These are phyloP conservation scores for Hedychridium roseum DNA, from an alignment of 2,888 invertebrate genomes.

Conservation along the genomic window DNA sequence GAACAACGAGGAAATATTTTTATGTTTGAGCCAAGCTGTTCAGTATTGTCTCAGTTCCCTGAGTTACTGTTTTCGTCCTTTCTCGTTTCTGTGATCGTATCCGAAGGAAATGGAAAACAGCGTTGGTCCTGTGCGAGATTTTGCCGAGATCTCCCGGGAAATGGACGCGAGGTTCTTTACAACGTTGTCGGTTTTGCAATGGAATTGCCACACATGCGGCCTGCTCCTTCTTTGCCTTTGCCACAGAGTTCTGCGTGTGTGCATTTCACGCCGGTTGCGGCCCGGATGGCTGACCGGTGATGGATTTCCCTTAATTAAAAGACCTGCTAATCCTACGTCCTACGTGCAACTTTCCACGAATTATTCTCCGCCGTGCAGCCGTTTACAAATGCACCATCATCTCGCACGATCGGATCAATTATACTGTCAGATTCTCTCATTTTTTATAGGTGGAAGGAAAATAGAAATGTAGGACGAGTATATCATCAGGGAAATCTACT, in stretches of 20 bases:
- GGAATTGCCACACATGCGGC: conserved; percentile 46
- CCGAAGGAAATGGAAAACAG: too few species aligned
- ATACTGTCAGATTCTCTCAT: too few species aligned
- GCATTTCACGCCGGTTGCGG: background rate
- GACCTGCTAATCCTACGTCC: background rate
- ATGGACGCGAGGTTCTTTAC: conserved; percentile 26
- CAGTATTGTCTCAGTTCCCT: too few species aligned
- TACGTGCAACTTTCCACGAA: background rate
- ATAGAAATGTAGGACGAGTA: too few species aligned
- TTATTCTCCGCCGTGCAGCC: background rate
- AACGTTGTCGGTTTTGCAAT: conserved; percentile 49
- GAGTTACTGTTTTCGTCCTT: too few species aligned
- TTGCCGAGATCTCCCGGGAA: conserved; percentile 11
- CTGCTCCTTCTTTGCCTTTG: conserved; percentile 42
- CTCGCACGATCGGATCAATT: too few species aligned
- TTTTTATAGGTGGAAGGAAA: too few species aligned
- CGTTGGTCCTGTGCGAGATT: background rate
- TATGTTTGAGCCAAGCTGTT: too few species aligned
- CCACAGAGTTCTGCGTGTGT: conserved; percentile 2
- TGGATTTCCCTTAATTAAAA: background rate
- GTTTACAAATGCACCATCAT: background rate
- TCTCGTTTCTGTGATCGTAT: too few species aligned
- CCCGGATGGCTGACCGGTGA: background rate
- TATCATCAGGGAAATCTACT: too few species aligned
- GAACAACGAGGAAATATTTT: too few species aligned